These are phyloP conservation scores for Hemithea aestivaria DNA, from an alignment of 2,888 invertebrate species.

Conservation along the genomic window DNA sequence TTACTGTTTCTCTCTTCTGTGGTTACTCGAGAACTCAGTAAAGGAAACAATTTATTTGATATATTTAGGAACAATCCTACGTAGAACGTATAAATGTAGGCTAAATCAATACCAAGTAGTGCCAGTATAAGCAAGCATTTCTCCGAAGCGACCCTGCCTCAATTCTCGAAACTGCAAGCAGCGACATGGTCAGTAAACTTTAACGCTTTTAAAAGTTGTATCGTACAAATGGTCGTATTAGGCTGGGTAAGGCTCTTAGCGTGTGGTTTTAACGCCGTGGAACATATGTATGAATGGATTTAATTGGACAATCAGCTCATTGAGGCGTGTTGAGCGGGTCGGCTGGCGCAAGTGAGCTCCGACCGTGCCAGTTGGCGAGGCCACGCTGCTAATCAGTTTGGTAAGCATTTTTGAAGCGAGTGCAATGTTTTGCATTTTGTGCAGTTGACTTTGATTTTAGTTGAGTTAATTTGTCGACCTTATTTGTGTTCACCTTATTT, in stretches of 20 bases:
- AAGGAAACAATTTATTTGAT: no score
- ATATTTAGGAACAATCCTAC: no score
- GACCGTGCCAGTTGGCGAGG: constrained; percentile 66
- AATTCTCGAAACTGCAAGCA: constrained; percentile 11
- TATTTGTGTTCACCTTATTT: no score
- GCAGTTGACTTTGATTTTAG: neutral
- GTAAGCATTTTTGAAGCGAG: constrained; percentile 41
- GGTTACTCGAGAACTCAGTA: no score
- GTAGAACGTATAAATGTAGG: constrained; percentile 3
- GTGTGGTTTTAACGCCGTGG: constrained; percentile 43
- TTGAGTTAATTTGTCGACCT: no score
- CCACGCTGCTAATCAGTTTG: constrained; percentile 55
- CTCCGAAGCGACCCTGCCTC: constrained; percentile 7
- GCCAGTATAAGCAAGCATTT: constrained; percentile 6
- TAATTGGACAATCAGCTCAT: constrained; percentile 70
- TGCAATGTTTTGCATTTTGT: constrained; percentile 15
- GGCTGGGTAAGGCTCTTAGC: constrained; percentile 51
- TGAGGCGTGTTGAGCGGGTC: constrained; percentile 61
- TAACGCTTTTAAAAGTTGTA: constrained; percentile 39
- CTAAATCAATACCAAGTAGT: constrained; percentile 13
- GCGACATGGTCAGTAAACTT: constrained; percentile 36
- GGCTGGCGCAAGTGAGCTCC: constrained; percentile 57
- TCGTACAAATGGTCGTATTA: constrained; percentile 50
- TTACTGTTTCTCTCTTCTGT: no score
- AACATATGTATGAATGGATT: constrained; percentile 67